Evolutionary conservation across 2,113 vertebrate species (phyloP).

Genomic region (Arothron firmamentum): DNA sequence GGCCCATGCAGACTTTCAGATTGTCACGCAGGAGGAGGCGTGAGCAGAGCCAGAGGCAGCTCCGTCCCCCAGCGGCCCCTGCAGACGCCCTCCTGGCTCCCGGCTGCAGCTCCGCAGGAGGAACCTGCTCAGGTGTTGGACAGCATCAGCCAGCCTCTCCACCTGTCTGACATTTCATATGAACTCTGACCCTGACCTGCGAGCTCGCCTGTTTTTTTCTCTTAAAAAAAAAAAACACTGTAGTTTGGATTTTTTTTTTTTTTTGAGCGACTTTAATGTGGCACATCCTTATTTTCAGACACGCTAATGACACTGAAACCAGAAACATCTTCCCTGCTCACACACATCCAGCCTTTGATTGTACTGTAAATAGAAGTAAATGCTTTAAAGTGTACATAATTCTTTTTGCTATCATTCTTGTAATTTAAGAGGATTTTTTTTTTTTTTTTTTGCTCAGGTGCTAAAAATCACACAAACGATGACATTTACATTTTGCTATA

Average conservation of each 20-base stretch:
- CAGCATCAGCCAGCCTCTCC: conserved; percentile 1
- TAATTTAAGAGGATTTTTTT: conserved; percentile 54
- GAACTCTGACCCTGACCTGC: conserved; percentile 19
- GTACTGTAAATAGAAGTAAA: conserved; percentile 70
- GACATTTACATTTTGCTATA: conserved; percentile 18
- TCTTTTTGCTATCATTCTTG: conserved; percentile 48
- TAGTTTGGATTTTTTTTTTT: conserved; percentile 26
- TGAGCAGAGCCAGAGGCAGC: conserved; percentile 30
- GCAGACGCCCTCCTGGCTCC: neutral
- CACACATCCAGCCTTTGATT: conserved; percentile 41
- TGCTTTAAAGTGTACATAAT: conserved; percentile 62
- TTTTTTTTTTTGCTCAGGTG: conserved; percentile 56
- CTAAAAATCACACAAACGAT: conserved; percentile 30
- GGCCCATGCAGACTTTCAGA: conserved; percentile 8
- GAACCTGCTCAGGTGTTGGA: conserved; percentile 43
- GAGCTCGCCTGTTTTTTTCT: conserved; percentile 9
- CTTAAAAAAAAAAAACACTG: conserved; percentile 17
- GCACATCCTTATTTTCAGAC: conserved; percentile 47
- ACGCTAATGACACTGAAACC: conserved; percentile 18
- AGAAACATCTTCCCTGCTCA: conserved; percentile 1
- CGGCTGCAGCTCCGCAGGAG: conserved; percentile 19
- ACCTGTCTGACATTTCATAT: conserved; percentile 8
- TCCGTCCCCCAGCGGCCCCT: conserved; percentile 16
- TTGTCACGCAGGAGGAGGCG: neutral
- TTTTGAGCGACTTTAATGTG: conserved; percentile 21